These are phyloP conservation scores for Aphelenchoides bicaudatus DNA, from an alignment of 2,888 invertebrate genomes.

Conservation along the genomic window DNA sequence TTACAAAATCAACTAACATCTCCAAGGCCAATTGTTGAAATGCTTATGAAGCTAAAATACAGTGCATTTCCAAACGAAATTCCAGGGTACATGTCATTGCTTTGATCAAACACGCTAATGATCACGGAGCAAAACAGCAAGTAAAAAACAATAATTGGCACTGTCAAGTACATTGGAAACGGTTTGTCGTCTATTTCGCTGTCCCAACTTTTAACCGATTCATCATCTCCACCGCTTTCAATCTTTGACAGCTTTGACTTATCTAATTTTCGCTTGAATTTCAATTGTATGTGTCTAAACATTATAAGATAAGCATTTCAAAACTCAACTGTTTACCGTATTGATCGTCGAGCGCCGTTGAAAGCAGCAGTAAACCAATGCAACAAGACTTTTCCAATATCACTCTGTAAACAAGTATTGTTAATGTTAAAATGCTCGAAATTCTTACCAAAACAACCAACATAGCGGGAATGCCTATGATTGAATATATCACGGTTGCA, in stretches of 20 bases:
- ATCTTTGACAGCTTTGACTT: conserved; percentile 1
- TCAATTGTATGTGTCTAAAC: not conserved
- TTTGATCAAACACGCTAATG: conserved; percentile 31
- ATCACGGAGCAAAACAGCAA: conserved; percentile 31
- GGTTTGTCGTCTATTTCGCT: conserved; percentile 26
- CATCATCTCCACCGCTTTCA: conserved; percentile 20
- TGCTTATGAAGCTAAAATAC: conserved; percentile 37
- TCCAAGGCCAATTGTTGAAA: conserved; percentile 37
- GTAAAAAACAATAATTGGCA: conserved; percentile 31
- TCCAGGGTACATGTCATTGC: conserved; percentile 24
- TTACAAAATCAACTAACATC: too few relatives aligned
- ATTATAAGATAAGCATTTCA: not conserved
- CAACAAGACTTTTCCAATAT: conserved; percentile 33
- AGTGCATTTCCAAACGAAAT: conserved; percentile 36
- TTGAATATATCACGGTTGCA: conserved; percentile 32
- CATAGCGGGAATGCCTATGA: conserved; percentile 38
- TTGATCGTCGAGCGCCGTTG: conserved; percentile 26
- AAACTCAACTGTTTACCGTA: not conserved
- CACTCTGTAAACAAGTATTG: conserved; percentile 18
- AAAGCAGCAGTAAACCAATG: conserved; percentile 31
- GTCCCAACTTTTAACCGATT: too few relatives aligned
- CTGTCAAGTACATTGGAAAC: conserved; percentile 30
- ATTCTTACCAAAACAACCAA: conserved; percentile 35
- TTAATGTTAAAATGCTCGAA: not conserved
- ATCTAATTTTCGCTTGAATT: not conserved